Conservation (phyloP, 2,797 vertebrate genomes). For the Bradypodion pumilum region DNA sequence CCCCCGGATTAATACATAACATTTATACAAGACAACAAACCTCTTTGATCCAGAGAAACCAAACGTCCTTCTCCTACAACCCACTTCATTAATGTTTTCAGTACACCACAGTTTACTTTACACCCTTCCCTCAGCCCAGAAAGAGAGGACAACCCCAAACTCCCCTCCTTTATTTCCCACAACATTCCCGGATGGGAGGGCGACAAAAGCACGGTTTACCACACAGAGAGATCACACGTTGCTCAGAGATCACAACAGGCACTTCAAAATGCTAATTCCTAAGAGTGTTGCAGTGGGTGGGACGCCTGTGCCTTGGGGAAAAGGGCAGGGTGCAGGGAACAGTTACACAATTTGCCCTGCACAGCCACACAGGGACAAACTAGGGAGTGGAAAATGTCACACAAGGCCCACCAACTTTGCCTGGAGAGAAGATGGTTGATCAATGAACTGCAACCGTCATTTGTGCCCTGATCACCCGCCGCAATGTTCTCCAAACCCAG, state of each 20-base stretch:
- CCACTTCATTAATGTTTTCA: slow-evolving; percentile 20
- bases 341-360: accelerated
- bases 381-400: accelerated
- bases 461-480: no score
- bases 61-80: slow-evolving; percentile 49
- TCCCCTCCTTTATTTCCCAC: neutral
- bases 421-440: no score
- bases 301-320: accelerated
- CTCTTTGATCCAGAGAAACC: slow-evolving; percentile 49
- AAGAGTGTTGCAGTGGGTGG: accelerated
- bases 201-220: neutral
- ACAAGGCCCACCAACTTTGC: neutral
- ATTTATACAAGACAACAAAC: slow-evolving; percentile 52
- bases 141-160: neutral
- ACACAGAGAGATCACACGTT: neutral
- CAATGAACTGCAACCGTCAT: accelerated
- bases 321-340: neutral
- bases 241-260: accelerated
- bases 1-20: slow-evolving; percentile 55
- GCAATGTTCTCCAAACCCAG: no score
- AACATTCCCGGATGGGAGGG: neutral
- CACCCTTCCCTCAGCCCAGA: slow-evolving; percentile 13
- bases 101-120: neutral
- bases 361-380: neutral
- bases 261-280: accelerated